Conservation (phyloP, 2,888 invertebrate species). For the Fabriciana adippe region DNA sequence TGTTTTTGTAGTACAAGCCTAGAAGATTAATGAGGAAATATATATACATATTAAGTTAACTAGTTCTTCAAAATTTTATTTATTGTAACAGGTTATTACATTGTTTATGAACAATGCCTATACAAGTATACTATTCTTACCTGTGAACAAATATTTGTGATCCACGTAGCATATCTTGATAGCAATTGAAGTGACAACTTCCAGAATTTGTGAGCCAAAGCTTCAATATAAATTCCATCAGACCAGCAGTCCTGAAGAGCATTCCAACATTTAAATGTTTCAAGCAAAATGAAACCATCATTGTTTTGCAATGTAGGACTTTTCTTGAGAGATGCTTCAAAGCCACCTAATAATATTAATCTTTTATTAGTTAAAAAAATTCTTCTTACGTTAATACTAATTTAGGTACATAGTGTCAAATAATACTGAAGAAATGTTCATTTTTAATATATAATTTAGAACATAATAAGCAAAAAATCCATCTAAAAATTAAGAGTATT, state of each 20-base stretch:
- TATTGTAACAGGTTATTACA: background rate
- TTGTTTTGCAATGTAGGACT: conserved; percentile 56
- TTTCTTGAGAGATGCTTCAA: conserved; percentile 64
- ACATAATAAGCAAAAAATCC: no score
- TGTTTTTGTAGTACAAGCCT: conserved; percentile 55
- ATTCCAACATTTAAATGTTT: conserved; percentile 76
- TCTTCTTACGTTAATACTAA: no score
- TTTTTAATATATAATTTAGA: background rate
- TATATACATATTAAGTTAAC: background rate
- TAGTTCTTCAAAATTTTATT: background rate
- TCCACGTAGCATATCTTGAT: conserved; percentile 90
- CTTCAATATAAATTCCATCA: conserved; percentile 89
- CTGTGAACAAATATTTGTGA: conserved; percentile 70
- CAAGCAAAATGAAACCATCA: conserved; percentile 71
- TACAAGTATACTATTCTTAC: conserved; percentile 48
- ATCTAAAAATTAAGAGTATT: no score
- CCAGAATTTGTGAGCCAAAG: conserved; percentile 92
- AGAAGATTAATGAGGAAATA: background rate
- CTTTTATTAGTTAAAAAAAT: background rate
- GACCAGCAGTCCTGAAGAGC: conserved; percentile 86
- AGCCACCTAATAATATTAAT: conserved; percentile 56
- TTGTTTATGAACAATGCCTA: background rate
- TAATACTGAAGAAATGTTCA: background rate
- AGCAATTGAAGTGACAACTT: conserved; percentile 93
- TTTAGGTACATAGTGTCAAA: no score